These are phyloP conservation scores for Gambelia wislizenii DNA, from an alignment of 2,797 vertebrate genomes.

Conservation along the genomic window DNA sequence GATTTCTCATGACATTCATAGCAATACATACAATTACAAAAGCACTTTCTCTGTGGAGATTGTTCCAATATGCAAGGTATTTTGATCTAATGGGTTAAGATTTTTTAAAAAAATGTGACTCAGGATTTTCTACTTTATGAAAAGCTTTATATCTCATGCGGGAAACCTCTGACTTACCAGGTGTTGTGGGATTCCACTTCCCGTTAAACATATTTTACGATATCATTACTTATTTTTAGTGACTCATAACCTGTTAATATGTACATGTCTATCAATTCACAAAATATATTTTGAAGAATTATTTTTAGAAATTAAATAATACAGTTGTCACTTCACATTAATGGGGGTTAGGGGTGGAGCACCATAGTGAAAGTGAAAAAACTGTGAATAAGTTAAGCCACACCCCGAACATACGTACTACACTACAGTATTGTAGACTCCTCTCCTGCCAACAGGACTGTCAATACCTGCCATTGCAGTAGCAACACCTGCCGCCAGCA, in stretches of 20 bases:
- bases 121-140: not conserved
- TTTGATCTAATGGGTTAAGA: not conserved
- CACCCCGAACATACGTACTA: too few species aligned
- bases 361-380: too few species aligned
- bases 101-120: not conserved
- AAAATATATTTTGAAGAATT: not conserved
- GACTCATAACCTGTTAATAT: not conserved
- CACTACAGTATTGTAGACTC: too few species aligned
- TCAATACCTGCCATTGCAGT: too few species aligned
- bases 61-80: constrained; percentile 96
- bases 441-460: too few species aligned
- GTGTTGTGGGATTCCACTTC: too few species aligned
- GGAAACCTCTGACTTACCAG: not conserved
- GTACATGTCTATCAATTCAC: not conserved
- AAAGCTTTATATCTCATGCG: not conserved
- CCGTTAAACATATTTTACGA: not conserved
- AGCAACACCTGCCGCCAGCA: too few species aligned
- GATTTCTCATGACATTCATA: constrained; percentile 97
- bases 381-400: too few species aligned
- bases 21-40: constrained; percentile 97
- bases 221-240: not conserved
- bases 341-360: too few species aligned
- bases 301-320: not conserved
- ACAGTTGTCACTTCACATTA: too few species aligned
- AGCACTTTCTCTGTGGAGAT: constrained; percentile 98